Evolutionary conservation across 2,888 invertebrate species (phyloP), one percentile per base, ranked within the genome.

Genomic region (Hemaris fuciformis): DNA sequence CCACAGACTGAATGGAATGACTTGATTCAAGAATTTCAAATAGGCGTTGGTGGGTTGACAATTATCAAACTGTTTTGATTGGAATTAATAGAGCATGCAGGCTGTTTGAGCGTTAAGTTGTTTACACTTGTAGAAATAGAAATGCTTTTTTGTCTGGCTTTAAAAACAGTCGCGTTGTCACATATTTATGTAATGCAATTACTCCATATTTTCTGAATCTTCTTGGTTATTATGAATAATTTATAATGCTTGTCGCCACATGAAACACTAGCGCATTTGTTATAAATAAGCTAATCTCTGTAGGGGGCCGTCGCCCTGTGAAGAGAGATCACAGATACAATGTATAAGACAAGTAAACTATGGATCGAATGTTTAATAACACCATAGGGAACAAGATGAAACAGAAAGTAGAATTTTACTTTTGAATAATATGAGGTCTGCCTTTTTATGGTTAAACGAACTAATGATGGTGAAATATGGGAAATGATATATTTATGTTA

Each of bases 271-370:
- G 57, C 61, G 64, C 63, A 57, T 67, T 70, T 68, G 64, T 69
- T 74, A 79, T 76, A 76, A 79, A 80, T 77, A 79, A 79, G 78
- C 71, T 71, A 70, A 63, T 78, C 59, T 64, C 75, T 64, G 76
- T 78, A 76, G 84, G 84, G 74, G 83, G 83, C 76, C 77, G 46
- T 60, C 41, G 45, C 23, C 46, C 61, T 61, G 57, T 58, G 42
- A 42, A 23, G 23, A 43, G 73, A 77, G 75, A 74, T 73, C 71
- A n/a, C 48, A 53, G 53, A 53, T 53, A 31, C 43, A 18, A 53
- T 53, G 18, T 53, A 31, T 18, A 18, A 53, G 18, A 53, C 27
- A 53, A 53, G 27, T 27, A 18, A 25, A 31, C 31, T 31, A 31
- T 53, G 18, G 27, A 15, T 15, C 10, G 27, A 31, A 53, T 18